Percentiles rank a stretch among this genome's conserved stretches.
Conservation (phyloP, 2,888 invertebrate species). For the Agrotis exclamationis region DNA sequence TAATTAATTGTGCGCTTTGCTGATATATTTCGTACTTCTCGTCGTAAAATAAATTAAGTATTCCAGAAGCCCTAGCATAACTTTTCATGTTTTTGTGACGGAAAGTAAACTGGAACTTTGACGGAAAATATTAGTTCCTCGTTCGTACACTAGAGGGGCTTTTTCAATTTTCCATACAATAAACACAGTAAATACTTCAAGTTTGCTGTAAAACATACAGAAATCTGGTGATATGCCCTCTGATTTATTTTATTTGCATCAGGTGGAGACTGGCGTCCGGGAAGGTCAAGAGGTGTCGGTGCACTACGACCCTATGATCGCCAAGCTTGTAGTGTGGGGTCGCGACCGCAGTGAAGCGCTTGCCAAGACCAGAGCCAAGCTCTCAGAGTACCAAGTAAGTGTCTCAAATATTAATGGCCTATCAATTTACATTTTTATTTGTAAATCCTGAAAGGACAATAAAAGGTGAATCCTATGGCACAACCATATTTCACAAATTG, state of each 20-base stretch:
- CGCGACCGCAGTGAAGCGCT: conserved; percentile 95
- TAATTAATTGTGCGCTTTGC: too few species aligned
- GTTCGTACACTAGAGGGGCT: too few species aligned
- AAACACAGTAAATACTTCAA: too few species aligned
- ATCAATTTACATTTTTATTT: background rate
- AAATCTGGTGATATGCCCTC: too few species aligned
- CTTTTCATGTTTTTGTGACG: too few species aligned
- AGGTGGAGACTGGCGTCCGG: conserved; percentile 96
- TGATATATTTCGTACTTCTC: too few species aligned
- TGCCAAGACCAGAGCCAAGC: conserved; percentile 93
- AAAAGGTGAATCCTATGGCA: background rate
- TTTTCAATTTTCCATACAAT: too few species aligned
- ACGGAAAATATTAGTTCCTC: too few species aligned
- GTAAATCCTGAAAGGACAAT: background rate
- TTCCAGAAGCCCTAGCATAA: too few species aligned
- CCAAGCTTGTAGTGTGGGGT: conserved; percentile 99
- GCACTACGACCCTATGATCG: conserved; percentile 99
- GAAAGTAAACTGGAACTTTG: too few species aligned
- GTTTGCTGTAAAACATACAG: too few species aligned
- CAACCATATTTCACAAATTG: background rate
- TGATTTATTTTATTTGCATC: conserved; percentile 4
- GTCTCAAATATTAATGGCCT: background rate
- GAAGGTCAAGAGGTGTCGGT: conserved; percentile 99
- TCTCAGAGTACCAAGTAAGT: conserved; percentile 96
- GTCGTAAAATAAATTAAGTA: too few species aligned